Evolutionary conservation across 2,797 vertebrate genomes (phyloP), one percentile per base, ranked within the genome.

Genomic region (Pachyuromys duprasi): DNA sequence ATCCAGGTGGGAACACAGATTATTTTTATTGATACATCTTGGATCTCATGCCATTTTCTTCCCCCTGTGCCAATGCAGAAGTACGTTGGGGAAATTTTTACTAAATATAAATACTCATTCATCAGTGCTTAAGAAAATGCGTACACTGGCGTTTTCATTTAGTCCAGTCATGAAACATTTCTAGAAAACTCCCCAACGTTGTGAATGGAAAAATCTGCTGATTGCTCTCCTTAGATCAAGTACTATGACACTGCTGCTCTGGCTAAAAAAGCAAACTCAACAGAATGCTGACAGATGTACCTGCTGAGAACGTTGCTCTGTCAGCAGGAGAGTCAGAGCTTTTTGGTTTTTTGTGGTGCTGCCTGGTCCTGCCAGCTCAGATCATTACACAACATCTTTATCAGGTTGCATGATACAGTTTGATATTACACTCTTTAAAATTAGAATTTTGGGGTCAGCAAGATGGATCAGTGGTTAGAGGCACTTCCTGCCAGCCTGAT

Each of bases 261-360:
- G 11, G 45, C 83, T 95, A 57, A 95, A 97, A 87, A 98, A 86
- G 90, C 96, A 69, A 87, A 95, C 67, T 97, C 96, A 97, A 93
- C 95, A 97, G 92, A 95, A 86, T 87, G 24, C 89, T 94, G 86
- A 95, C 49, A 95, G n/a, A 55, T 92, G 93, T 67, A 95, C 92
- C 93, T 95, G 17, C 76, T 80, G 95, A 84, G 96, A 97, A 97
- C 93, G 83, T 96, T 97, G 97, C 95, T 95, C 96, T 94, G 94
- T 97, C 96, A 98, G 97, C 97, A 97, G 62, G 79, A 90, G 89
- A 70, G 76, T 88, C 80, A 87, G 88, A 81, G 15, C 8, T 20
- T 39, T 65, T 33, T 20, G n/a, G 33, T 60, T 72, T 72, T 39
- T 88, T 95, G 90, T 89, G 92, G 87, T 95, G 67, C 95, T 95